Conservation (phyloP, 2,113 vertebrate species). For the Hippopotamus amphibius region DNA sequence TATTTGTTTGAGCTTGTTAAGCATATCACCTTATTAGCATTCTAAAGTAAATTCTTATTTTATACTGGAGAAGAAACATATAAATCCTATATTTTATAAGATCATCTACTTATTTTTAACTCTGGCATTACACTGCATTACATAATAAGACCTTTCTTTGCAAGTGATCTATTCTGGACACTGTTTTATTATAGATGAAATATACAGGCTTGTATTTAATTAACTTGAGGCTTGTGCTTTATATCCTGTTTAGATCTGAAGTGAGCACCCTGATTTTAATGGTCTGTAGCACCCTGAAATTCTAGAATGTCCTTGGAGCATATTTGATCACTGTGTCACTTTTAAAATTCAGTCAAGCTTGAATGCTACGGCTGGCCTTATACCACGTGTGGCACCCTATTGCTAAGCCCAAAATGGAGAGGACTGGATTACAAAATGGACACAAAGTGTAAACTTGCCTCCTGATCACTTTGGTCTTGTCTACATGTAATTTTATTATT, state of each 20-base stretch:
- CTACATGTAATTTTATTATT: constrained; percentile 41
- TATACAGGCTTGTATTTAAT: constrained; percentile 39
- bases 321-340: constrained; percentile 66
- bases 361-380: constrained; percentile 43
- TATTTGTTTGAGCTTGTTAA: not conserved
- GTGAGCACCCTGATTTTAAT: constrained; percentile 53
- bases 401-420: constrained; percentile 76
- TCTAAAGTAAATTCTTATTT: constrained; percentile 61
- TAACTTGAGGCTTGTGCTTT: not conserved
- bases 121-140: not conserved
- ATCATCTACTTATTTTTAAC: constrained; percentile 57
- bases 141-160: constrained; percentile 55
- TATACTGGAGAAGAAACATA: not conserved
- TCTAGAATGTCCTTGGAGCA: constrained; percentile 60
- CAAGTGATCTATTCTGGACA: not conserved
- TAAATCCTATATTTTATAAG: constrained; percentile 44
- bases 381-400: constrained; percentile 64
- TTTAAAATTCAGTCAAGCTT: constrained; percentile 73
- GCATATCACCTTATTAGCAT: constrained; percentile 18
- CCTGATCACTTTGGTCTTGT: not conserved
- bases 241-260: constrained; percentile 45
- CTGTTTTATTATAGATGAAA: constrained; percentile 48
- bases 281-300: constrained; percentile 54
- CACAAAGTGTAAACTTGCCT: constrained; percentile 46
- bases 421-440: constrained; percentile 77